phyloP scores from a whole-genome alignment of 2,113 vertebrate genomes.

The Gadus chalcogrammus region DNA sequence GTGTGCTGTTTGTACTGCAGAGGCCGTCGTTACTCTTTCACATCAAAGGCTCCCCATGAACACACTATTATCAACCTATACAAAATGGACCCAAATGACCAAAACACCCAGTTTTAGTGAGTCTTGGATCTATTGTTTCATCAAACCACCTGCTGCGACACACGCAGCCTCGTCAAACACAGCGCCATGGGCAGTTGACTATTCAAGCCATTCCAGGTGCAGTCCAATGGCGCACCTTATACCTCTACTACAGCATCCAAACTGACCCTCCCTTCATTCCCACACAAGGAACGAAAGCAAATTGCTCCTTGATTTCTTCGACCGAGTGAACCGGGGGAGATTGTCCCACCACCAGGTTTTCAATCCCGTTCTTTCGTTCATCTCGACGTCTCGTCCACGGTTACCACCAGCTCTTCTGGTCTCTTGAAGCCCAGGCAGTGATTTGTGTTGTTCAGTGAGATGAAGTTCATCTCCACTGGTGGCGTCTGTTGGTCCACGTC shows the following conservation, averaged over 20 bases:
- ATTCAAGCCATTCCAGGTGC: neutral
- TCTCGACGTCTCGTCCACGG: conserved; percentile 1
- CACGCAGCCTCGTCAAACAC: no score
- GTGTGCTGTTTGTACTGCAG: neutral
- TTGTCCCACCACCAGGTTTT: neutral
- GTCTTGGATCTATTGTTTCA: no score
- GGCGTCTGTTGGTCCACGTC: conserved; percentile 58
- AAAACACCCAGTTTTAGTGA: no score
- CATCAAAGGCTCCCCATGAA: no score
- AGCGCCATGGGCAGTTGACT: no score
- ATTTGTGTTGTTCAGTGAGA: conserved; percentile 51
- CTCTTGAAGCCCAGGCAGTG: conserved; percentile 17
- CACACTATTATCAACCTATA: no score
- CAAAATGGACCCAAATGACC: no score
- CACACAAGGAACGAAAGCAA: conserved; percentile 33
- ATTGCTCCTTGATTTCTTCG: conserved; percentile 14
- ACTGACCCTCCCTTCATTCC: neutral
- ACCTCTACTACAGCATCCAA: no score
- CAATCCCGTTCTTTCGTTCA: neutral
- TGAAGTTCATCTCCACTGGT: conserved; percentile 51
- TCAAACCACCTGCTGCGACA: no score
- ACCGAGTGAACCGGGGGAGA: neutral
- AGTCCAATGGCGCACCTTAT: neutral
- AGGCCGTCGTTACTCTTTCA: no score
- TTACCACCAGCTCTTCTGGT: conserved; percentile 72